Evolutionary conservation across 2,797 vertebrate species (phyloP).

Genomic region (Clangula hyemalis): DNA sequence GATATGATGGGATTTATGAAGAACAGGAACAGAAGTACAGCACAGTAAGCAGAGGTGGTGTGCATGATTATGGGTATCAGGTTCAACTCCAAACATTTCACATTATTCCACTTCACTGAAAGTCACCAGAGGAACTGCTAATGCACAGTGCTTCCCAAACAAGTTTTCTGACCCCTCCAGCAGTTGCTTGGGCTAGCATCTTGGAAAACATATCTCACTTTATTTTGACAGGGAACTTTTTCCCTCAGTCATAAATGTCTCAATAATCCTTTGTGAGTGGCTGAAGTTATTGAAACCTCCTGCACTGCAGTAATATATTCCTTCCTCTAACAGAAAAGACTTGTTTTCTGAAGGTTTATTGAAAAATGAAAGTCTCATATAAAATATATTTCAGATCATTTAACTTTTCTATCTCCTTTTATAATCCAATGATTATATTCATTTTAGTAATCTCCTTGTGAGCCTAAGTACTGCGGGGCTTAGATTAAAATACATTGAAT

Average conservation of each 20-base stretch:
- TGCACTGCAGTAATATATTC: constrained; percentile 61
- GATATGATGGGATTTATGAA: background rate
- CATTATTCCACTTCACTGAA: background rate
- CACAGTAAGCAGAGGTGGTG: background rate
- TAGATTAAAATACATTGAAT: constrained; percentile 68
- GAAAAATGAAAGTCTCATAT: constrained; percentile 67
- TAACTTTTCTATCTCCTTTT: constrained; percentile 73
- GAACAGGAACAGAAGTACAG: background rate
- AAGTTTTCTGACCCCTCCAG: background rate
- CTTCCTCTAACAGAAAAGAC: constrained; percentile 35
- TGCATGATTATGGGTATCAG: background rate
- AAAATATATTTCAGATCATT: constrained; percentile 74
- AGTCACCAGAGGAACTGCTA: background rate
- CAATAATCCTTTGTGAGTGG: constrained; percentile 60
- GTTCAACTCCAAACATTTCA: background rate
- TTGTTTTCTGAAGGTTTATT: constrained; percentile 73
- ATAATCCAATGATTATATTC: constrained; percentile 73
- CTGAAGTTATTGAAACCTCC: constrained; percentile 66
- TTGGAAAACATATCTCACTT: constrained; percentile 54
- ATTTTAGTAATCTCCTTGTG: constrained; percentile 57
- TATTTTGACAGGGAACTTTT: constrained; percentile 58
- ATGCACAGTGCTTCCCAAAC: constrained; percentile 12
- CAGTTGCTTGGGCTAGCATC: constrained; percentile 5
- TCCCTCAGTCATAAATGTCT: constrained; percentile 56
- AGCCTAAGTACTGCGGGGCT: constrained; percentile 37